Evolutionary conservation across 2,888 invertebrate species (phyloP).

Genomic region (Torymus texanus): DNA sequence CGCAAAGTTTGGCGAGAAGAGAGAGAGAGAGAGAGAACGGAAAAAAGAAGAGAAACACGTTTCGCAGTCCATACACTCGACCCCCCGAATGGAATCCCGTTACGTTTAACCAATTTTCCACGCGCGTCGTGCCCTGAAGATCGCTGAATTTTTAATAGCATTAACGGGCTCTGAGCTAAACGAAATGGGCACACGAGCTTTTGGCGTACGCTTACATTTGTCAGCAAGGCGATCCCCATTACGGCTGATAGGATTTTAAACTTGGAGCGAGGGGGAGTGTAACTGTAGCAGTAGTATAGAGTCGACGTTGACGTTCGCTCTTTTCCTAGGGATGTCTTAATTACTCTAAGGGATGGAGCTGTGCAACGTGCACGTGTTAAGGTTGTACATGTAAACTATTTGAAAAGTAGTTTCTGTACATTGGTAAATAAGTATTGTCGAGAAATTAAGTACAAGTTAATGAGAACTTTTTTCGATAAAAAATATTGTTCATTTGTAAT

Average conservation of each 20-base stretch:
- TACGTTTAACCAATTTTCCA: conserved; percentile 41
- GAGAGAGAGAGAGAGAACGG: background rate
- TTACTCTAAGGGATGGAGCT: background rate
- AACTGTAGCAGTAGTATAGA: too few relatives aligned
- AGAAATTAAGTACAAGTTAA: too few relatives aligned
- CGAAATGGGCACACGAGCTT: conserved; percentile 61
- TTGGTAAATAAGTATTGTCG: too few relatives aligned
- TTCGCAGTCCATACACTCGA: conserved; percentile 22
- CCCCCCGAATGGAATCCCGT: conserved; percentile 25
- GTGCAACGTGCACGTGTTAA: too few relatives aligned
- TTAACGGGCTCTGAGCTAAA: conserved; percentile 48
- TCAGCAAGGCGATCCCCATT: conserved; percentile 73
- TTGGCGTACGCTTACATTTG: conserved; percentile 72
- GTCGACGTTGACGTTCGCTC: background rate
- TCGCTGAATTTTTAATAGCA: conserved; percentile 55
- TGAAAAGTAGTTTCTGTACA: too few relatives aligned
- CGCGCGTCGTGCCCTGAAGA: conserved; percentile 32
- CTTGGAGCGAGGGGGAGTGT: conserved; percentile 55
- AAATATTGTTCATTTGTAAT: too few relatives aligned
- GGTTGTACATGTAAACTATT: too few relatives aligned
- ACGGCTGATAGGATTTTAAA: conserved; percentile 72
- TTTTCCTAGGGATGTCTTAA: conserved; percentile 13
- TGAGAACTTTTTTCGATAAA: too few relatives aligned
- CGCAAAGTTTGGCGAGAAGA: conserved; percentile 9
- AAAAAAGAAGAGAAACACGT: conserved; percentile 17